These are phyloP conservation scores for Mantis religiosa DNA, from an alignment of 2,888 invertebrate genomes.

Conservation along the genomic window DNA sequence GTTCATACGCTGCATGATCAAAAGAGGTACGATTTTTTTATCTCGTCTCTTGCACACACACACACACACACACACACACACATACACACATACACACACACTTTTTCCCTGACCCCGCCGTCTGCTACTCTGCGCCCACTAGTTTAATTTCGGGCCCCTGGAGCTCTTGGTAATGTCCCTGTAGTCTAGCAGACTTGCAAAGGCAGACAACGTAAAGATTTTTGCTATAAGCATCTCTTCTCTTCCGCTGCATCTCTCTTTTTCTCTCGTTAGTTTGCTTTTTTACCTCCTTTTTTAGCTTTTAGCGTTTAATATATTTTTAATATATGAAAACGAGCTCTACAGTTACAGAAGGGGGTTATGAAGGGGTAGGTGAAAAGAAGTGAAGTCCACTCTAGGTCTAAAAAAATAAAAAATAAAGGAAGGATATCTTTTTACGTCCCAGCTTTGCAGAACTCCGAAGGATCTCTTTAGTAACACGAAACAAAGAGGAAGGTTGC, in stretches of 20 bases:
- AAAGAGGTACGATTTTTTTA: background rate
- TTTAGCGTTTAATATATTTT: background rate
- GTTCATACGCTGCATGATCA: background rate
- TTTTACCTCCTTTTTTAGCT: background rate
- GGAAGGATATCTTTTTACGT: background rate
- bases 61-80: background rate
- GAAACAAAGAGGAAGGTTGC: background rate
- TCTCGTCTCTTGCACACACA: background rate
- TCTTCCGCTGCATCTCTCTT: background rate
- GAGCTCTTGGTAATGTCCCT: background rate
- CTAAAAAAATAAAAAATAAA: background rate
- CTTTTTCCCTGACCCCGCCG: background rate
- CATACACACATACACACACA: background rate
- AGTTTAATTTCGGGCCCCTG: background rate
- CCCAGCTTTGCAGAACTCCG: background rate
- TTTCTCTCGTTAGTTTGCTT: background rate
- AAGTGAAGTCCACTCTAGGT: background rate
- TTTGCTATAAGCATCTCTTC: background rate
- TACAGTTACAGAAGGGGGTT: background rate
- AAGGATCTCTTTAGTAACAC: background rate
- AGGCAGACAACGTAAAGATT: background rate
- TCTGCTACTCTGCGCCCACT: background rate
- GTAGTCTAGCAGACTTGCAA: background rate
- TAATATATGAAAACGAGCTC: background rate
- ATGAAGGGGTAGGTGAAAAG: background rate